Percentiles rank a stretch among this genome's conserved stretches.
Conservation (phyloP, 2,113 vertebrate species). For the Megatriorchis doriae region DNA sequence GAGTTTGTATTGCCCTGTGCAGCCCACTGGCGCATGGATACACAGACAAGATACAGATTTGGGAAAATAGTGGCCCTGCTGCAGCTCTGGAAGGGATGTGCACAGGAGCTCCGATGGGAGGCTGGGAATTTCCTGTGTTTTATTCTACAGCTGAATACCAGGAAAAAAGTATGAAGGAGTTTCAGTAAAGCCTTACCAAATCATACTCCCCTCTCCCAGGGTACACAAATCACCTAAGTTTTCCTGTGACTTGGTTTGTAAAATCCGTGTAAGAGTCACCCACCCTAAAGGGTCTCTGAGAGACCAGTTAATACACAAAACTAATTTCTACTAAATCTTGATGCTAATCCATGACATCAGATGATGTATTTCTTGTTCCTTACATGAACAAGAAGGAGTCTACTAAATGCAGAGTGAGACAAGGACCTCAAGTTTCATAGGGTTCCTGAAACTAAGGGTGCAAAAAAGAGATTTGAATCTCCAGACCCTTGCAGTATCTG, state of each 20-base stretch:
- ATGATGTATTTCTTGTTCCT: background rate
- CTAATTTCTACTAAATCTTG: background rate
- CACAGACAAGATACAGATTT: rapidly evolving
- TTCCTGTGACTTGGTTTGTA: background rate
- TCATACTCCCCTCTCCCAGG: background rate
- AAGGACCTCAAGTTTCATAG: background rate
- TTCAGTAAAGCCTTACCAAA: background rate
- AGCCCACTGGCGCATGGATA: background rate
- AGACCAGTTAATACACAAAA: background rate
- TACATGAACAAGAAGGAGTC: background rate
- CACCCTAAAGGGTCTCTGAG: background rate
- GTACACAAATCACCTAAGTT: background rate
- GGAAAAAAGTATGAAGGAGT: background rate
- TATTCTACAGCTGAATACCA: background rate
- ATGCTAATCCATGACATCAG: background rate
- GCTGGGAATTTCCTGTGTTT: background rate
- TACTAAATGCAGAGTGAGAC: background rate
- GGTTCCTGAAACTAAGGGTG: background rate
- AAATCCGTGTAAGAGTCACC: background rate
- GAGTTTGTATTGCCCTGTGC: background rate
- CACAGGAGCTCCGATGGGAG: background rate
- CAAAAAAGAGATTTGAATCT: background rate
- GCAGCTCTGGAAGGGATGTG: background rate
- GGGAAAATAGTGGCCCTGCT: background rate
- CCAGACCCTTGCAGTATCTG: background rate